phyloP scores from a whole-genome alignment of 1,140 invertebrate species.

The Drosophila melanogaster region DNA sequence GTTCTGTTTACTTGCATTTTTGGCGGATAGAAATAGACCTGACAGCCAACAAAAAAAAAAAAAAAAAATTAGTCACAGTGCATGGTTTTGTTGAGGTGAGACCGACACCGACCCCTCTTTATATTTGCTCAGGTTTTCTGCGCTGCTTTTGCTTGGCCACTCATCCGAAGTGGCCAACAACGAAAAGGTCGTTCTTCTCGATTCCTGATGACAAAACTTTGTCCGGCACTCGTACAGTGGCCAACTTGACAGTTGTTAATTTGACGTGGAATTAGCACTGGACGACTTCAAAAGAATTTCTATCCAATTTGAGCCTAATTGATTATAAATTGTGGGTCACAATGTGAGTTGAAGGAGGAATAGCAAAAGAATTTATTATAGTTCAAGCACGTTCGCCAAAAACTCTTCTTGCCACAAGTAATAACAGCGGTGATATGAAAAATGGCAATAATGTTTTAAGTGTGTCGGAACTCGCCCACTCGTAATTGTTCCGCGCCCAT shows the following conservation, averaged over 20 bases:
- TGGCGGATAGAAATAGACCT: slow-evolving; percentile 42
- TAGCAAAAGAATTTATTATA: slow-evolving; percentile 18
- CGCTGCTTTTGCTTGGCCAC: not conserved
- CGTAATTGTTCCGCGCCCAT: slow-evolving; percentile 49
- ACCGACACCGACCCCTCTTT: not conserved
- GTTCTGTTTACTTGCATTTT: slow-evolving; percentile 50
- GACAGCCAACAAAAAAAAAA: slow-evolving; percentile 10
- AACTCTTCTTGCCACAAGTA: slow-evolving; percentile 36
- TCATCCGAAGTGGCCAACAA: slow-evolving; percentile 10
- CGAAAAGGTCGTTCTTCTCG: slow-evolving; percentile 6
- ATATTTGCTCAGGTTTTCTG: slow-evolving; percentile 4
- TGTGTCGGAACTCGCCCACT: slow-evolving; percentile 34
- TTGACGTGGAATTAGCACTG: slow-evolving; percentile 62
- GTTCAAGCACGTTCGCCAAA: slow-evolving; percentile 44
- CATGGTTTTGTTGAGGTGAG: slow-evolving; percentile 16
- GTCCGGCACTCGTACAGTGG: slow-evolving; percentile 1
- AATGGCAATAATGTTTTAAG: slow-evolving; percentile 32
- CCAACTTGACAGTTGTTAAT: slow-evolving; percentile 71
- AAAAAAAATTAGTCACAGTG: slow-evolving; percentile 46
- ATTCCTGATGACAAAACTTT: slow-evolving; percentile 18
- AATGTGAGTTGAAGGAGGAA: slow-evolving; percentile 6
- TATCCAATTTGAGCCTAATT: slow-evolving; percentile 64
- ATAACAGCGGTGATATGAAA: slow-evolving; percentile 24
- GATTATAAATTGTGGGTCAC: slow-evolving; percentile 65
- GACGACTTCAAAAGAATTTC: slow-evolving; percentile 64